Base-by-base conservation (phyloP, 92 coral and sea anemone species). In the Blastomussa wellsi region DNA sequence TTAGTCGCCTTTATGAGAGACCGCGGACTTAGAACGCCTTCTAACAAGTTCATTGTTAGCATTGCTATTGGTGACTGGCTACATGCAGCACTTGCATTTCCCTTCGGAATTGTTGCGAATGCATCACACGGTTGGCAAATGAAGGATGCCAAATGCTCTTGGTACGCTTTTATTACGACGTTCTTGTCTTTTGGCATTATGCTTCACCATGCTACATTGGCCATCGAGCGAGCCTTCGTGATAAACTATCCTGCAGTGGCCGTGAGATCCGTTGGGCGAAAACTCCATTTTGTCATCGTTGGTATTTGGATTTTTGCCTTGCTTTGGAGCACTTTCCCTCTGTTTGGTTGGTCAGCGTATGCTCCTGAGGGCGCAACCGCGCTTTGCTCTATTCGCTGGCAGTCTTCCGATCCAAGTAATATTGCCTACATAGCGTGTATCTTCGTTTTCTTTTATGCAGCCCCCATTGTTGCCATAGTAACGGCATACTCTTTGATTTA, bases 341-440 rank as follows among this genome's bases (percentile, higher is more conserved):
- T 89, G 77, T 31, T 86, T 22, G 92, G 92, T 1, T 89, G 92
- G 92, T 89, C 92, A 33, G 77, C 90, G 22, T 89, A 89, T 47
- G 89, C 76, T 36, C 78, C 79, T 20, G 90, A 86, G 41, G 88
- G 83, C 4, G 91, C 77, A 3, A 31, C 49, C 41, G 31, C 26
- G 53, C 79, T 77, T 24, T 89, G 92, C 59, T 79, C 92, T 16
- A 44, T 89, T 26, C 35, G n/a, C 13, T 89, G 92, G 92, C 87
- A 80, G 71, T 64, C 83, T 16, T 31, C 83, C 13, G 81, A 86
- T 3, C 48, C 69, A 41, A 67, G 62, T 52, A 55, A 80, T 42
- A 26, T 38, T 19, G 66, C 57, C 2, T 89, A 39, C 81, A 73
- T 89, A 35, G 33, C 36, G 22, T 69, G 89, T 76, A 79, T 89